Percentiles rank a stretch among this genome's conserved stretches.
phyloP scores from a whole-genome alignment of 2,888 invertebrate genomes.

The Ochropacha duplaris region DNA sequence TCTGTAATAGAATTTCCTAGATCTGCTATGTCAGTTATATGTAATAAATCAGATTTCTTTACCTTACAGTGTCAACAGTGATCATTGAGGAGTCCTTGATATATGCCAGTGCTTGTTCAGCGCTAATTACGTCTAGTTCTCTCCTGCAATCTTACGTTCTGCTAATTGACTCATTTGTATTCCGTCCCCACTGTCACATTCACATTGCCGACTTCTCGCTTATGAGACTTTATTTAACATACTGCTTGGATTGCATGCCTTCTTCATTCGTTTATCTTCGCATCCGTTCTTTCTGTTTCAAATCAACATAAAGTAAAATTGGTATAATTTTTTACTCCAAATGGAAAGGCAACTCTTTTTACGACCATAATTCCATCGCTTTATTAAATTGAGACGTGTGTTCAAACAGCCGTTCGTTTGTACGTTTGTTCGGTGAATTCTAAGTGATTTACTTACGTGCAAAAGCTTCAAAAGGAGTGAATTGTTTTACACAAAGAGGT shows the following conservation, averaged over 20 bases:
- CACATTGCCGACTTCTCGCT: conserved; percentile 13
- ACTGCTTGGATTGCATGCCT: not conserved
- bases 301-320: not conserved
- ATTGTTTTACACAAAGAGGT: conserved; percentile 24
- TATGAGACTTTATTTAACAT: conserved; percentile 3
- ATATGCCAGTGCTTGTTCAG: not conserved
- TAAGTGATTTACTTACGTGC: conserved; percentile 23
- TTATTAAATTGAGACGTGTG: not conserved
- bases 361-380: not conserved
- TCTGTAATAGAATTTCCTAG: too few species aligned
- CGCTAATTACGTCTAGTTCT: not conserved
- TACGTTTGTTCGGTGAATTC: not conserved
- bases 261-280: not conserved
- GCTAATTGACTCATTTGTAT: conserved; percentile 2
- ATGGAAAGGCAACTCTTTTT: not conserved
- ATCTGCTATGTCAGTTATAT: not conserved
- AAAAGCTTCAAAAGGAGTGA: conserved; percentile 22
- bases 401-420: not conserved
- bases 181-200: conserved; percentile 13
- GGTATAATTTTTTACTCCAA: not conserved
- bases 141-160: not conserved
- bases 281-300: not conserved
- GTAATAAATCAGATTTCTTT: not conserved
- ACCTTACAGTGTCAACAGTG: not conserved
- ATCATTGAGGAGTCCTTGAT: not conserved